Evolutionary conservation across 2,888 invertebrate genomes (phyloP).

Genomic region (Cantharis lateralis): DNA sequence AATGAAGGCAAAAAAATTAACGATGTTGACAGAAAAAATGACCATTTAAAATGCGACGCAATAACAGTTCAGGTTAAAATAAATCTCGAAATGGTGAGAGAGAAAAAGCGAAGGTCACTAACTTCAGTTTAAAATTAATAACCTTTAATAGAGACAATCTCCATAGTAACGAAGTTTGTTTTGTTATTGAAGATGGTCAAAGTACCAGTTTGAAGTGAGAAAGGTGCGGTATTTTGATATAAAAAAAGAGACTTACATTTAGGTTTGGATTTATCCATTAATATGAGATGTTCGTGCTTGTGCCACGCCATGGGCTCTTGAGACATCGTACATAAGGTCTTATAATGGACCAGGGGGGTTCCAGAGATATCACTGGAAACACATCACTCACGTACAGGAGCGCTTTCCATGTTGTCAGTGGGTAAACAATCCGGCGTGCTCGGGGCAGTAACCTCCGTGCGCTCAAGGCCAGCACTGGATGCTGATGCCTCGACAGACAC

Average conservation of each 20-base stretch:
- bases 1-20: not conserved
- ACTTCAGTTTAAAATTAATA: not conserved
- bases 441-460: slow-evolving; percentile 55
- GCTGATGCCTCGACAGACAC: slow-evolving; percentile 50
- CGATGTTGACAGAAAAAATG: not conserved
- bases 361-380: slow-evolving; percentile 58
- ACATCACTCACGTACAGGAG: slow-evolving; percentile 38
- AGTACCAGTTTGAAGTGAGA: not conserved
- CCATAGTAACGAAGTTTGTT: not conserved
- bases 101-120: slow-evolving; percentile 1
- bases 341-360: slow-evolving; percentile 64
- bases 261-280: slow-evolving; percentile 73
- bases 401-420: slow-evolving; percentile 49
- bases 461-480: slow-evolving; percentile 53
- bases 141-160: slow-evolving; percentile 2
- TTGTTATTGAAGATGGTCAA: slow-evolving; percentile 5
- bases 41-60: not conserved
- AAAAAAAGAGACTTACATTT: slow-evolving; percentile 62
- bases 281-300: slow-evolving; percentile 75
- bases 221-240: not conserved
- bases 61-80: not conserved
- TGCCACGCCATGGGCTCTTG: slow-evolving; percentile 73
- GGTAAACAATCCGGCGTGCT: slow-evolving; percentile 58
- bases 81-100: not conserved
- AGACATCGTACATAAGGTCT: slow-evolving; percentile 47